phyloP scores from a whole-genome alignment of 2,888 invertebrate genomes.

The Psylliodes chrysocephalus region DNA sequence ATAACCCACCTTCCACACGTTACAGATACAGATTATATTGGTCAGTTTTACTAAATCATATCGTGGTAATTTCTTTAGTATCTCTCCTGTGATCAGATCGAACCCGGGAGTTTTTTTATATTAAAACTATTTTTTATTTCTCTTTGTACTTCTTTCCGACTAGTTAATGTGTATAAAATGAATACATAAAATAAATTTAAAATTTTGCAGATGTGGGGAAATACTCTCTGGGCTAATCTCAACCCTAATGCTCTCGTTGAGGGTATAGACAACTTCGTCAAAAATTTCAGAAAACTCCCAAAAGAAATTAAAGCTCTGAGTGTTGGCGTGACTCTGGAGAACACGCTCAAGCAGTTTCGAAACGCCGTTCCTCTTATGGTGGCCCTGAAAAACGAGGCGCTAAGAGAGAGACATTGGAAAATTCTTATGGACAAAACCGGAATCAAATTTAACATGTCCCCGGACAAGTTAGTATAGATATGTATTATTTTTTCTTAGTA shows the following conservation, averaged over 20 bases:
- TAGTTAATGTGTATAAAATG: too few relatives aligned
- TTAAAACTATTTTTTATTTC: too few relatives aligned
- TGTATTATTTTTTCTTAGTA: too few relatives aligned
- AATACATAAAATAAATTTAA: too few relatives aligned
- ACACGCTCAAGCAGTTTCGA: slow-evolving; percentile 90
- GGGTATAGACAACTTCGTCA: slow-evolving; percentile 86
- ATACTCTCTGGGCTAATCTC: slow-evolving; percentile 87
- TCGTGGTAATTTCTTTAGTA: too few relatives aligned
- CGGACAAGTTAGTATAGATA: slow-evolving; percentile 65
- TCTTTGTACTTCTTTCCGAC: too few relatives aligned
- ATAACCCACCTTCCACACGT: too few relatives aligned
- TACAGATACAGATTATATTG: too few relatives aligned
- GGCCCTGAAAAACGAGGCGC: slow-evolving; percentile 89
- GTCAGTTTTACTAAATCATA: too few relatives aligned
- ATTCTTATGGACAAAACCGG: slow-evolving; percentile 88
- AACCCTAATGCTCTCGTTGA: slow-evolving; percentile 85
- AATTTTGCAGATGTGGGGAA: slow-evolving; percentile 74
- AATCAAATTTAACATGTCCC: slow-evolving; percentile 85
- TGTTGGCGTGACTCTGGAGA: slow-evolving; percentile 77
- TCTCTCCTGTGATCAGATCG: too few relatives aligned
- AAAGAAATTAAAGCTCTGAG: slow-evolving; percentile 69
- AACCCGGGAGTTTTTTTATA: too few relatives aligned
- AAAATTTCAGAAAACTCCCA: slow-evolving; percentile 80
- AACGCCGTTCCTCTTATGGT: slow-evolving; percentile 89
- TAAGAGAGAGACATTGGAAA: slow-evolving; percentile 91